phyloP scores from a whole-genome alignment of 2,888 invertebrate species.

The Epirrhoe tristata region DNA sequence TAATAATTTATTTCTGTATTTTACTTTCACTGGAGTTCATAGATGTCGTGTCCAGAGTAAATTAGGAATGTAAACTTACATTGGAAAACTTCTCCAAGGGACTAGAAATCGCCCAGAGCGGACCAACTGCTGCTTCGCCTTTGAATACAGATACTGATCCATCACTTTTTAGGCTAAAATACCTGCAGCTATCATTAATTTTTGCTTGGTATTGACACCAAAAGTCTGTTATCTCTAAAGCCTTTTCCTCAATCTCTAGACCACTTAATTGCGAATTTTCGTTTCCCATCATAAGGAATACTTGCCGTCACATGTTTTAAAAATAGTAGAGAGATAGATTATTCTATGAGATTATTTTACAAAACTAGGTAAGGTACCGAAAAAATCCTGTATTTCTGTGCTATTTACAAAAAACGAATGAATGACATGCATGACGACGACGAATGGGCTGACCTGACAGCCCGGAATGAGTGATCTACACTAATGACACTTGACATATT shows the following conservation, averaged over 20 bases:
- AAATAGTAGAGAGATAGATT: too few relatives aligned
- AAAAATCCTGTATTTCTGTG: neutral
- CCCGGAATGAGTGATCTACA: too few relatives aligned
- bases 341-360: neutral
- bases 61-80: conserved; percentile 72
- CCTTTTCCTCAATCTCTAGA: conserved; percentile 90
- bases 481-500: too few relatives aligned
- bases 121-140: conserved; percentile 88
- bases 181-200: conserved; percentile 83
- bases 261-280: conserved; percentile 90
- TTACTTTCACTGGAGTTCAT: neutral
- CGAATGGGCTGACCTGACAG: too few relatives aligned
- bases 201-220: conserved; percentile 90
- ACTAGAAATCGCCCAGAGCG: conserved; percentile 87
- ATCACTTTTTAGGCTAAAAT: conserved; percentile 82
- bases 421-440: too few relatives aligned
- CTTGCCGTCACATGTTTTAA: conserved; percentile 28
- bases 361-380: too few relatives aligned
- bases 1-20: too few relatives aligned
- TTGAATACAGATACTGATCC: conserved; percentile 90
- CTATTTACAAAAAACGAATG: neutral
- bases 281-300: conserved; percentile 89
- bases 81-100: conserved; percentile 92
- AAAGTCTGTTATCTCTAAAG: conserved; percentile 91
- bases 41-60: neutral